A percentile compares a stretch with the other conserved stretches of the same genome.
phyloP scores from a whole-genome alignment of 2,113 vertebrate species.

The Ailurus styani region DNA sequence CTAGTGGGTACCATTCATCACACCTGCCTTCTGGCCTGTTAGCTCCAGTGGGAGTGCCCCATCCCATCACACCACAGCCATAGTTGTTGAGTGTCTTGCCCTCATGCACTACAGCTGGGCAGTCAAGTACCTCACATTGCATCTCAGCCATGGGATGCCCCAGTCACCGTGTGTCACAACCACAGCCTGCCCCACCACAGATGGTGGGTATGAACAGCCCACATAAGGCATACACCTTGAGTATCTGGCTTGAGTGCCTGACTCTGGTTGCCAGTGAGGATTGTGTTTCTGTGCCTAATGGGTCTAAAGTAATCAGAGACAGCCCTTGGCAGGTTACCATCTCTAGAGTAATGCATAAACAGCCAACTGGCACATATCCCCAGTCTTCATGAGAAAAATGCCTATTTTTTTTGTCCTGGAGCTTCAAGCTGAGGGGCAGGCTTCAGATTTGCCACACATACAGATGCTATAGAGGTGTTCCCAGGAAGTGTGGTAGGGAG shows the following conservation, averaged over 20 bases:
- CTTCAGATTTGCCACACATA: background rate
- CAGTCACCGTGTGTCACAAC: background rate
- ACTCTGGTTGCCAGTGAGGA: background rate
- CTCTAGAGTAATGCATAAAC: background rate
- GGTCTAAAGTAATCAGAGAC: background rate
- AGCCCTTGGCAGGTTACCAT: background rate
- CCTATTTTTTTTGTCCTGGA: background rate
- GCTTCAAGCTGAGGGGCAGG: background rate
- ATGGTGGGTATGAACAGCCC: background rate
- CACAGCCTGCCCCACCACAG: background rate
- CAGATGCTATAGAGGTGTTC: background rate
- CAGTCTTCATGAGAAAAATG: background rate
- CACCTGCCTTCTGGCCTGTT: background rate
- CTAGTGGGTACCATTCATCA: background rate
- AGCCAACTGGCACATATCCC: background rate
- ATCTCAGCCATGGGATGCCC: background rate
- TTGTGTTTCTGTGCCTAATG: background rate
- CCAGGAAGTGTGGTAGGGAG: background rate
- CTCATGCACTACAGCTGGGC: background rate
- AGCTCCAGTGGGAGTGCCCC: background rate
- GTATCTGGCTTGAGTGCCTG: background rate
- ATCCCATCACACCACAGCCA: background rate
- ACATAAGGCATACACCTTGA: background rate
- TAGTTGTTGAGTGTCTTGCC: too few relatives aligned
- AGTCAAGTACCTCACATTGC: background rate